A percentile compares a stretch with the other conserved stretches of the same genome.
phyloP scores from a whole-genome alignment of 2,888 invertebrate genomes.

The Cheiracanthium punctorium region DNA sequence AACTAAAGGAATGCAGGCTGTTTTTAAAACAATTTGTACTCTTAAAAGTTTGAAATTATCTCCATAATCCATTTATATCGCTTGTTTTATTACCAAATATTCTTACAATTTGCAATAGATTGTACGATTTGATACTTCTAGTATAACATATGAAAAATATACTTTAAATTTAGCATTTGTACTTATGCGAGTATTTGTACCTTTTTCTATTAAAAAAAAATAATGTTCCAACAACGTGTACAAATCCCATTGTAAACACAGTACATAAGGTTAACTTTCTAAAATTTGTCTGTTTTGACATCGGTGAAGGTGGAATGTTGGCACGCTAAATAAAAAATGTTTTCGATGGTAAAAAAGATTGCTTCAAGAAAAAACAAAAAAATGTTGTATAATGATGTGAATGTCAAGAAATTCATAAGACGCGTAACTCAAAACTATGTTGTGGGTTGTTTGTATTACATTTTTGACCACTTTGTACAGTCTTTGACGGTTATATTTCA shows the following conservation, averaged over 20 bases:
- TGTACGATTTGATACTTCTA: neutral
- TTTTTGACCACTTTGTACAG: slow-evolving; percentile 49
- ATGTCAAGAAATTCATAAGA: neutral
- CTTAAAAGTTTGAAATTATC: neutral
- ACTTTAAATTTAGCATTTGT: neutral
- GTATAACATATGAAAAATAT: neutral
- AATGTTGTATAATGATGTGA: neutral
- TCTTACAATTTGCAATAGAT: neutral
- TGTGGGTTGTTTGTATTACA: slow-evolving; percentile 11
- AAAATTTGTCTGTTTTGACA: neutral
- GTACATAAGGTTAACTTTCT: neutral
- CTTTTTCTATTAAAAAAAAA: neutral
- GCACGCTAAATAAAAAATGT: neutral
- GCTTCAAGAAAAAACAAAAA: neutral
- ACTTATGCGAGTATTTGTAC: slow-evolving; percentile 12
- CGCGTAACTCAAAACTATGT: neutral
- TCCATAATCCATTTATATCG: neutral
- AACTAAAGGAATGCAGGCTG: neutral
- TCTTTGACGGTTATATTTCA: slow-evolving; percentile 23
- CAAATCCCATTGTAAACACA: neutral
- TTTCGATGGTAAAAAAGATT: neutral
- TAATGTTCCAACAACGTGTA: neutral
- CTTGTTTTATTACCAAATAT: neutral
- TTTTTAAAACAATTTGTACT: neutral
- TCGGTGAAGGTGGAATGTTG: neutral